phyloP scores from a whole-genome alignment of 2,797 vertebrate genomes.

The Gadopsis marmoratus region DNA sequence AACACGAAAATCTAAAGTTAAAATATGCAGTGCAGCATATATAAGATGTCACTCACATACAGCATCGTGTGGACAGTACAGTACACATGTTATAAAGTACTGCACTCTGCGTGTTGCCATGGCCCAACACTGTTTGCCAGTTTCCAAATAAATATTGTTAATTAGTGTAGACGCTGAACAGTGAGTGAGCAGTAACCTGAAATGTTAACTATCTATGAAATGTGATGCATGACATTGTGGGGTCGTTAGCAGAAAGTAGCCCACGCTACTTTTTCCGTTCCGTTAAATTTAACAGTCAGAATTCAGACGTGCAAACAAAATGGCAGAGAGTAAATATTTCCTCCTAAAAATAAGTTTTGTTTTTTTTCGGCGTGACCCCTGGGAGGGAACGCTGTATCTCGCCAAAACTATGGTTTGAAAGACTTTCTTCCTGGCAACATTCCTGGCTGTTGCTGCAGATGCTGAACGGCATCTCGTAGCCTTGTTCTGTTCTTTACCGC shows the following conservation, averaged over 20 bases:
- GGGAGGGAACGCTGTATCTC: not conserved
- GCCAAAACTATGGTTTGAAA: not conserved
- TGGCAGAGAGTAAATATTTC: not conserved
- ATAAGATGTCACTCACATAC: not conserved
- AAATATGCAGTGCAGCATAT: not conserved
- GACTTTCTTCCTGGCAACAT: no score
- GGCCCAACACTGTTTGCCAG: no score
- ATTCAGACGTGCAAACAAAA: no score
- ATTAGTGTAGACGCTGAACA: not conserved
- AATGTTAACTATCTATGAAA: not conserved
- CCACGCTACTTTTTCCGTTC: no score
- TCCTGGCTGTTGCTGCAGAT: no score
- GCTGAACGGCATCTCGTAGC: no score
- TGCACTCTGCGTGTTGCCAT: not conserved
- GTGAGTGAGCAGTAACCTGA: not conserved
- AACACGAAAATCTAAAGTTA: not conserved
- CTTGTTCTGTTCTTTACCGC: no score
- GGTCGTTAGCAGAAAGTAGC: not conserved
- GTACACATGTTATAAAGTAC: no score
- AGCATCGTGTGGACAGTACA: no score
- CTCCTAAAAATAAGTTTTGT: not conserved
- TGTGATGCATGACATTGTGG: not conserved
- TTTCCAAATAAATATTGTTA: not conserved
- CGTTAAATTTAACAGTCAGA: no score
- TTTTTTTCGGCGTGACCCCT: not conserved